phyloP scores from a whole-genome alignment of 2,113 vertebrate species.

The Istiophorus platypterus region DNA sequence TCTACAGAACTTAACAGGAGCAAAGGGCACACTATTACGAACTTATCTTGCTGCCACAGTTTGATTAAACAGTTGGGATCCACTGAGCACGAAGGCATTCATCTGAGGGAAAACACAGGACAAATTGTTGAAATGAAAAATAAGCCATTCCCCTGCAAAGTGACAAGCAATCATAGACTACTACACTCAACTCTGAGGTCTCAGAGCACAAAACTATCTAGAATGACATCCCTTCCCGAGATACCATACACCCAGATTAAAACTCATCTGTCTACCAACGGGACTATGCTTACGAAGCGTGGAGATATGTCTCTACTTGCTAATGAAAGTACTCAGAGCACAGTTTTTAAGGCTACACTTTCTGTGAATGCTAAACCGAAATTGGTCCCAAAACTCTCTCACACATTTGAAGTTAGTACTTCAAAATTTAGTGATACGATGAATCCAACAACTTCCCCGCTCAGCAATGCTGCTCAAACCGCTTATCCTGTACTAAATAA shows the following conservation, averaged over 20 bases:
- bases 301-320: not conserved
- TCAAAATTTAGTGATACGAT: constrained; percentile 11
- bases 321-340: constrained; percentile 6
- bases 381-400: not conserved
- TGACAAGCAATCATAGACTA: constrained; percentile 46
- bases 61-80: constrained; percentile 57
- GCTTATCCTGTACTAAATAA: constrained; percentile 7
- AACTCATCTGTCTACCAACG: constrained; percentile 8
- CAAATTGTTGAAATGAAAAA: constrained; percentile 46
- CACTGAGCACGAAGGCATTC: constrained; percentile 29
- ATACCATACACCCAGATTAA: constrained; percentile 15
- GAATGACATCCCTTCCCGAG: constrained; percentile 20
- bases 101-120: constrained; percentile 25
- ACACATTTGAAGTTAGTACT: not conserved
- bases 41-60: constrained; percentile 38
- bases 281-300: not conserved
- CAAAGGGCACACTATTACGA: constrained; percentile 28
- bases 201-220: constrained; percentile 23
- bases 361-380: not conserved
- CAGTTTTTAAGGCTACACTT: not conserved
- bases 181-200: constrained; percentile 24
- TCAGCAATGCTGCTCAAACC: constrained; percentile 18
- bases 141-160: constrained; percentile 40
- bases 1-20: constrained; percentile 42
- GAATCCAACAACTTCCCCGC: constrained; percentile 5